Base-by-base conservation (phyloP, 1,140 invertebrate species). In the Antheraea pernyi region DNA sequence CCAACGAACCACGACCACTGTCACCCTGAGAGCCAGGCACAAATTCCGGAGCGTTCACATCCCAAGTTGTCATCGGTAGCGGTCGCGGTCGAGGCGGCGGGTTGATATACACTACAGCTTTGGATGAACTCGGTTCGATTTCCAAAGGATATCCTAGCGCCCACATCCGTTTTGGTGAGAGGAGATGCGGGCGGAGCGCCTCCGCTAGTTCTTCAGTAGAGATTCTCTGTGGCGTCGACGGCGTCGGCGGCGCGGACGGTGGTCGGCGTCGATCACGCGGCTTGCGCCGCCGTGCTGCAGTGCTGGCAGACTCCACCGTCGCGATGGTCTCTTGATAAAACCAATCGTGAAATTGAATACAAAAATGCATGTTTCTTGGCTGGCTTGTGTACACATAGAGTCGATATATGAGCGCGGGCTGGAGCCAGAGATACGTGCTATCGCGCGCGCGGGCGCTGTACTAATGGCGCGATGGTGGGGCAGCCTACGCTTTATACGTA, bases 91-190 rank as follows among this genome's bases (percentile, higher is more conserved):
- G 82, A 64, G 77, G 87, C 71, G 91, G 91, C 61, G 93, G 91
- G 70, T 91, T 93, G 66, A 95, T 94, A 79, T 94, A 95, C 53
- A 96, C 94, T 48, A 96, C 92, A 0, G 94, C 95, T 73, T 91
- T 91, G 1, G 94, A 94, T 3, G 94, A 93, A 46, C 94, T 93
- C 0, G 93, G 83, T 10, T 93, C 93, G 66, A 94, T 93, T 46
- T 95, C 94, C 0, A 96, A 82, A 0, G 97, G 97, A 83, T 95
- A 98, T 0, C 97, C 97, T 69, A 96, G 93, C 7, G 94, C 91
- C 16, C 94, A 89, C 68, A 97, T 90, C 66, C 97, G 93, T 39
- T 95, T 93, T 3, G 93, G 90, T 3, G 93, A 93, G 22, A 98
- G 88, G 0, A 95, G 76, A 83, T 97, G 96, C 11, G 88, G 88